phyloP scores from a whole-genome alignment of 2,888 invertebrate genomes.

The Leucophora obtusa region DNA sequence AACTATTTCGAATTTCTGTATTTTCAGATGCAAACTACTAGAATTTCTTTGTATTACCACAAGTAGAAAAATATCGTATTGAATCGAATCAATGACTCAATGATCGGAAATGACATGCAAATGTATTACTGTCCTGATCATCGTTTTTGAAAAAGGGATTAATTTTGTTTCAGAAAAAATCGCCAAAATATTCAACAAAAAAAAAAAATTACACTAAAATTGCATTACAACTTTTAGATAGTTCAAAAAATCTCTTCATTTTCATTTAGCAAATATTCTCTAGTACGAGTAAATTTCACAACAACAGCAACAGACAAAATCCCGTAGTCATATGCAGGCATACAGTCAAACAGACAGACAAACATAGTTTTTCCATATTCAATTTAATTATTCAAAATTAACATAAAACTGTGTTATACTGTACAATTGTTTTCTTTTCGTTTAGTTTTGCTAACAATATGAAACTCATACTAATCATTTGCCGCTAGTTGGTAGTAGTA shows the following conservation, averaged over 20 bases:
- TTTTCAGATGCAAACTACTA: too few species aligned
- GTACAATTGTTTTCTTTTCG: neutral
- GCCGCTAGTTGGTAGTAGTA: slow-evolving; percentile 46
- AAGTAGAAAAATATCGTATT: too few species aligned
- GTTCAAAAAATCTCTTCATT: neutral
- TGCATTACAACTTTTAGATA: neutral
- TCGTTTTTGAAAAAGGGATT: too few species aligned
- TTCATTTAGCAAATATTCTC: neutral
- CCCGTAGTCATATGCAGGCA: neutral
- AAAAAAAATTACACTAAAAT: neutral
- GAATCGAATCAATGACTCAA: too few species aligned
- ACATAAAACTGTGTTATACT: slow-evolving; percentile 23
- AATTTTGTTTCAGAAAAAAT: neutral
- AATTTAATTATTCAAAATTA: slow-evolving; percentile 54
- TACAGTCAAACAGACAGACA: neutral
- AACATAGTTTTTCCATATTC: slow-evolving; percentile 16
- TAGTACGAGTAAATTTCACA: neutral
- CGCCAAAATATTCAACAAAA: neutral
- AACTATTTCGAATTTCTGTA: too few species aligned
- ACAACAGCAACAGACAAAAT: slow-evolving; percentile 11
- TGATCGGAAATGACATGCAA: too few species aligned
- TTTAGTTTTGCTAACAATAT: slow-evolving; percentile 5
- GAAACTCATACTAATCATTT: slow-evolving; percentile 39
- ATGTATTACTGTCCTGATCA: too few species aligned
- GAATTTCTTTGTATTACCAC: too few species aligned